Evolutionary conservation across 2,888 invertebrate species (phyloP), one percentile per base, ranked within the genome.

Genomic region (Eudasyphora cyanicolor): DNA sequence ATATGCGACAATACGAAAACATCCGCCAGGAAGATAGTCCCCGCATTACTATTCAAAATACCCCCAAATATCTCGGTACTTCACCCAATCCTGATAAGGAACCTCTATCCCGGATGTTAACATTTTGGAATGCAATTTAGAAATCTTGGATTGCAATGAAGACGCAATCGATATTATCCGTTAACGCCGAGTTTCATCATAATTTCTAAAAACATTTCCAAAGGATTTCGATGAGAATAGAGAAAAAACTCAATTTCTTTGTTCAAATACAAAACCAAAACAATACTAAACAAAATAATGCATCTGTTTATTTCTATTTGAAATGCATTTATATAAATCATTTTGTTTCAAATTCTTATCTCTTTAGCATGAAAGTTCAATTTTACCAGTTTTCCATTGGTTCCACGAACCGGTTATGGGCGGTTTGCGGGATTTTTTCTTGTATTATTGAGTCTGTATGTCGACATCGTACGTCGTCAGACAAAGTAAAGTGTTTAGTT

Each of bases 161-260:
- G 86, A 88, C n/a, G 78, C 88, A 0, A 78, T 89, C 2, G 67
- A 89, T 8, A 86, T 88, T 57, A 85, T 89, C 85, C 21, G 89
- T 90, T 27, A 87, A 86, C 79, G 90, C 90, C 3, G 86, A 89
- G 69, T 79, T 89, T 14, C 86, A 86, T 42, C 89, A 87, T 76
- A 86, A 87, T 73, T 77, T 86, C 49, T 75, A 42, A 74, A 77
- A n/a, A n/a, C n/a, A 32, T 21, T 4, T 27, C 29, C 57, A 75
- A 75, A 29, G 6, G 32, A 35, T 45, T 49, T 27, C 10, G 51
- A 57, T 76, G n/a, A n/a, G 12, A 45, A n/a, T n/a, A 14, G 38
- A 8, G 10, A 3, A 51, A 51, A 2, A 10, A 21, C 51, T 21
- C 51, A 54, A n/a, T 54, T n/a, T 54, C 19, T 54, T 75, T 76